phyloP scores from a whole-genome alignment of 2,888 invertebrate species.

The Scotopteryx bipunctaria region DNA sequence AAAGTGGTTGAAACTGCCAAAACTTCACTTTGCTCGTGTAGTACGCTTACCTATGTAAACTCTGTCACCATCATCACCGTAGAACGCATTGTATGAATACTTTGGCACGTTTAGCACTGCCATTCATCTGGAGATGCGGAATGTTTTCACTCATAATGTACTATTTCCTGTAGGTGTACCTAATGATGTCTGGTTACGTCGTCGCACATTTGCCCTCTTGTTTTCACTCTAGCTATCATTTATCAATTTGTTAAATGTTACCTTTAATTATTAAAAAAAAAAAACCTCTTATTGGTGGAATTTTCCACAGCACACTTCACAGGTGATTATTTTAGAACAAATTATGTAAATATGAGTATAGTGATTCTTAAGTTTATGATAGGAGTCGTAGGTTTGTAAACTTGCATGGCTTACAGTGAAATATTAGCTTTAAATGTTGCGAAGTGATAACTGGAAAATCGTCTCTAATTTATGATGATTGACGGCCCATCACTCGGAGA shows the following conservation, averaged over 20 bases:
- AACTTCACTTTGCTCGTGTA: too few relatives aligned
- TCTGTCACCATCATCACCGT: too few relatives aligned
- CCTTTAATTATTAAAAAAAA: conserved; percentile 22
- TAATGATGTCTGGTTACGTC: conserved; percentile 52
- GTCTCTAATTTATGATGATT: conserved; percentile 72
- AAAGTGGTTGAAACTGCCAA: too few relatives aligned
- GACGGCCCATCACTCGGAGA: conserved; percentile 74
- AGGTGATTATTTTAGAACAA: conserved; percentile 16
- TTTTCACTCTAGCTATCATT: conserved; percentile 50
- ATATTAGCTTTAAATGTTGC: conserved; percentile 44
- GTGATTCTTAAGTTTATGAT: conserved; percentile 12
- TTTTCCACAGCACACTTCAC: conserved; percentile 6
- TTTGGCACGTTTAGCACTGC: conserved; percentile 31
- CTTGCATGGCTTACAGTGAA: conserved; percentile 19
- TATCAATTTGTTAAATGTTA: conserved; percentile 42
- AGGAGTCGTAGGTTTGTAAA: conserved; percentile 5
- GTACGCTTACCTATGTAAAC: too few relatives aligned
- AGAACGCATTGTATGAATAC: conserved; percentile 23
- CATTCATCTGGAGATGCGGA: conserved; percentile 50
- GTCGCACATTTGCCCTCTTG: conserved; percentile 40
- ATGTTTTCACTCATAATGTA: conserved; percentile 58
- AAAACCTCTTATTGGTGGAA: background rate
- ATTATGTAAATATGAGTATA: conserved; percentile 9
- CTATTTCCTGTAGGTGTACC: conserved; percentile 49
- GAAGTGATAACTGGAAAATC: conserved; percentile 71